Conservation (phyloP, 2,113 vertebrate genomes). For the Zosterops japonicus region DNA sequence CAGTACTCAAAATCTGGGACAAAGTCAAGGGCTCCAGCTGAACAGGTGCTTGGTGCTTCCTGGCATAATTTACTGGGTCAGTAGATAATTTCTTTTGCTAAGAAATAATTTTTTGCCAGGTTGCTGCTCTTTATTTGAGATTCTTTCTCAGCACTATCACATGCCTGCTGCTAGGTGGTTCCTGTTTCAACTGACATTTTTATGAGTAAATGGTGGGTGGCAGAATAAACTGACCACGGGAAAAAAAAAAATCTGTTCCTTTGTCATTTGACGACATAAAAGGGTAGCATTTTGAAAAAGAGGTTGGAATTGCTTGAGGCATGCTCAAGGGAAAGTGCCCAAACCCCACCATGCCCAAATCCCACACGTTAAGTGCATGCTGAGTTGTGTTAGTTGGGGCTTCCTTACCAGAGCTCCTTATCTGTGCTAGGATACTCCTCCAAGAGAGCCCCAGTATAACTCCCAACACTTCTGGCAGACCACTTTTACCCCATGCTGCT, state of each 20-base stretch:
- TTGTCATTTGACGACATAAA: background rate
- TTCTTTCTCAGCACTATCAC: background rate
- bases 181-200: background rate
- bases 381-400: background rate
- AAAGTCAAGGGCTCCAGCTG: background rate
- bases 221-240: background rate
- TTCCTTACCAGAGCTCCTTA: background rate
- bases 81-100: background rate
- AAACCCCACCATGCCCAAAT: background rate
- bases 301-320: background rate
- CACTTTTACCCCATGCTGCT: background rate
- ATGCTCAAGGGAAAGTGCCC: background rate
- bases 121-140: background rate
- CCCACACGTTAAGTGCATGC: background rate
- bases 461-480: background rate
- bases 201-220: background rate
- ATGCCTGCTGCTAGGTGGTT: background rate
- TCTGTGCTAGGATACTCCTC: background rate
- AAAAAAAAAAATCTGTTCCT: background rate
- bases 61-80: background rate
- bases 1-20: background rate
- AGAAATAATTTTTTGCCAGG: background rate
- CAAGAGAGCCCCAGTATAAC: background rate
- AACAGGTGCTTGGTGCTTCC: background rate
- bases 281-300: background rate